Base-by-base conservation (phyloP, 2,888 invertebrate genomes). In the Oscheius sp. region DNA sequence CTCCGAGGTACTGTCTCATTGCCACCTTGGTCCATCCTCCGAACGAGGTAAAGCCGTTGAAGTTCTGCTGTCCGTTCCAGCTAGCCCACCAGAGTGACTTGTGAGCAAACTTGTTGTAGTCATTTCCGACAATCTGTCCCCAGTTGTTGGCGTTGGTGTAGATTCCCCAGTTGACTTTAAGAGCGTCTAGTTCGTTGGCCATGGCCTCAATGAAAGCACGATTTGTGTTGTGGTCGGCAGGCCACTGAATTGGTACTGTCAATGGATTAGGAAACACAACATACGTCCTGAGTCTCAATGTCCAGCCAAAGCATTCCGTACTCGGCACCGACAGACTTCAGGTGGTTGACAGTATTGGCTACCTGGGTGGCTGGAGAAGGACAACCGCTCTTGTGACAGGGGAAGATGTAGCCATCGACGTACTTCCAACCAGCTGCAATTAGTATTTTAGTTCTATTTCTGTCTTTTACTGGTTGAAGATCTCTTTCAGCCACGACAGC, bases 71-170 rank as follows among this genome's bases (percentile, higher is more conserved):
- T 51, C 82, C 80, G 60, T 80, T 76, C 75, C 81, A 83, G 57
- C 74, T 76, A 3, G 83, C 83, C 82, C 79, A 82, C 84, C 84
- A 84, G 55, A 84, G 80, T 11, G 77, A 77, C 35, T 76, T 66
- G 32, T 73, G 50, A 35, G 70, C 60, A 48, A 71, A 68, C 32
- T 76, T 77, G 29, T 70, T 76, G 77, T 79, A 84, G 68, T 79
- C 76, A 55, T 76, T 62, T 55, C 83, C 83, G 42, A 83, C 83
- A 60, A 83, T 83, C 35, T 75, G 75, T 48, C 73, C 78, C 83
- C 83, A 83, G 62, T 83, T 82, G 76, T 83, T 75, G 68, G 76
- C 70, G 74, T 82, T 83, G 47, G 78, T 76, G 74, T 83, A 83
- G 77, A 83, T 81, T 47, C 81, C 83, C 63, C 51, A 51, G 74